Percentiles rank a stretch among this genome's conserved stretches.
phyloP scores from a whole-genome alignment of 2,797 vertebrate genomes.

The Semotilus atromaculatus region DNA sequence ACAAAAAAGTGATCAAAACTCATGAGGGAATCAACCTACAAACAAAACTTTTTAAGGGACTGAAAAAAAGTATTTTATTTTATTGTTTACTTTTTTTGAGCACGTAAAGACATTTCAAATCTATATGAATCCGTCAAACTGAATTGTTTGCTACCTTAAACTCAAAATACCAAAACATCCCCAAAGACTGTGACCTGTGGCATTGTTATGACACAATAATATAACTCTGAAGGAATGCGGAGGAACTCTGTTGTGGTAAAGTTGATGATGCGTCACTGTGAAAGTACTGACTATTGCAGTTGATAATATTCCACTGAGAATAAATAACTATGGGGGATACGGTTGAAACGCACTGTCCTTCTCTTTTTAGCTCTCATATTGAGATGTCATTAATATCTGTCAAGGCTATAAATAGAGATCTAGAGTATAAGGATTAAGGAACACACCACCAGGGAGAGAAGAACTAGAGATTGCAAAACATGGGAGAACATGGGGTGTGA shows the following conservation, averaged over 20 bases:
- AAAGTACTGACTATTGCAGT: background rate
- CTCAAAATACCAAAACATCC: background rate
- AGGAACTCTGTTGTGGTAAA: background rate
- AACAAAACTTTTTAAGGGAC: background rate
- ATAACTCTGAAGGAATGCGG: background rate
- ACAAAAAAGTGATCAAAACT: background rate
- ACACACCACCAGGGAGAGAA: slow-evolving; percentile 60
- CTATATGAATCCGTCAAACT: background rate
- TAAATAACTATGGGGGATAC: slow-evolving; percentile 21
- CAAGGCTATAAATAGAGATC: slow-evolving; percentile 74
- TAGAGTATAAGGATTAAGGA: slow-evolving; percentile 71
- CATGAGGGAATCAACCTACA: background rate
- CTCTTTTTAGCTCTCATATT: slow-evolving; percentile 61
- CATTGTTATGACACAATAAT: slow-evolving; percentile 6
- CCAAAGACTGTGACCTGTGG: background rate
- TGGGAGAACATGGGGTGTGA: slow-evolving; percentile 22
- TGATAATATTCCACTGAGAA: background rate
- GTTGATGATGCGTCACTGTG: background rate
- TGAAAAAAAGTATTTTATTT: background rate
- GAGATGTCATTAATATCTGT: slow-evolving; percentile 75
- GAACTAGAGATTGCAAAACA: slow-evolving; percentile 45
- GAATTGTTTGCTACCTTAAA: background rate
- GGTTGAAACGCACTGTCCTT: slow-evolving; percentile 64
- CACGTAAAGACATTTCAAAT: background rate
- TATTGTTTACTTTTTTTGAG: too few relatives aligned